phyloP scores from a whole-genome alignment of 2,888 invertebrate species.

The Petrophora chlorosata region DNA sequence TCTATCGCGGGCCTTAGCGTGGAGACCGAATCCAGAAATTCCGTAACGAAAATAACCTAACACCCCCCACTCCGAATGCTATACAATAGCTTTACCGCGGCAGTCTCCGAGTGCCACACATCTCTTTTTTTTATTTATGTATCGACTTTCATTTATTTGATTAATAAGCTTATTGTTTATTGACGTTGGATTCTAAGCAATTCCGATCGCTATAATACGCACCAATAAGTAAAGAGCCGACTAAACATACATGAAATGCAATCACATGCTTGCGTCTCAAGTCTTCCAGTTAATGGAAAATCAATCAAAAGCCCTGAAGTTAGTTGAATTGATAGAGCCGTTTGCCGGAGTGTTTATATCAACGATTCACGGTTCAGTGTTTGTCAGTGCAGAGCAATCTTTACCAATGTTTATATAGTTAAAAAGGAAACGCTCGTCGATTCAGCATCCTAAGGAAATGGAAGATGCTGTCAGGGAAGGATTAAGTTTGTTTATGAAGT shows the following conservation, averaged over 20 bases:
- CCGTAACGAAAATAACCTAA: too few species aligned
- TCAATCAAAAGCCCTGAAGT: constrained; percentile 8
- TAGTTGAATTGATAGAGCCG: not conserved
- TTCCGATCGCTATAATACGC: too few species aligned
- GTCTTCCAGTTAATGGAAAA: constrained; percentile 14
- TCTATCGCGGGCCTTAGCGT: too few species aligned
- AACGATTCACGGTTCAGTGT: constrained; percentile 9
- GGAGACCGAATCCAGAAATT: too few species aligned
- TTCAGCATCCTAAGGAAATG: constrained; percentile 3
- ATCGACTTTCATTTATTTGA: too few species aligned
- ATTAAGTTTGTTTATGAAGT: not conserved
- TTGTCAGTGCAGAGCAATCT: constrained; percentile 1
- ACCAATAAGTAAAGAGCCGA: too few species aligned
- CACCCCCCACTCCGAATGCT: too few species aligned
- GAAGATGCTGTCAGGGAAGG: not conserved
- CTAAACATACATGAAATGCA: not conserved
- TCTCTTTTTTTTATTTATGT: too few species aligned
- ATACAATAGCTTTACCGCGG: too few species aligned
- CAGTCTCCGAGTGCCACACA: too few species aligned
- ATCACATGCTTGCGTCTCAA: not conserved
- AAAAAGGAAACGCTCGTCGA: not conserved
- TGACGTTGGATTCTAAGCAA: too few species aligned
- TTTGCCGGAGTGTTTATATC: constrained; percentile 6
- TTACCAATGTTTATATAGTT: constrained; percentile 1
- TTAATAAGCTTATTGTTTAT: too few species aligned